Evolutionary conservation across 2,888 invertebrate species (phyloP), one percentile per base, ranked within the genome.

Genomic region (Leucophora obtusa): DNA sequence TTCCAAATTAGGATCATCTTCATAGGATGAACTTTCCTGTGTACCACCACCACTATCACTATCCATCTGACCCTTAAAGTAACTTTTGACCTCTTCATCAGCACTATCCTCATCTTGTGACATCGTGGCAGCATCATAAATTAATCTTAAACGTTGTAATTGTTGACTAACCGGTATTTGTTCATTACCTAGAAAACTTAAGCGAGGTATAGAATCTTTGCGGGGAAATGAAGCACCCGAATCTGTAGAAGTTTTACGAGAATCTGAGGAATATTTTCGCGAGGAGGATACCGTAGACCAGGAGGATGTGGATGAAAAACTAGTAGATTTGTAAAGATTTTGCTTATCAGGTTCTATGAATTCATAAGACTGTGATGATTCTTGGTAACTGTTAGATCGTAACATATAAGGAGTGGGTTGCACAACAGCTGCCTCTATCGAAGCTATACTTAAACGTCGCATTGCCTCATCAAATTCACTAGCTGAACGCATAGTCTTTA

Each of bases 31-130:
- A 74, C 86, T 83, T 47, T 86, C 85, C 63, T 87, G 88, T 0
- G 89, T 89, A 43, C 88, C 87, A 15, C 87, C 88, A 21, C 87
- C 87, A 50, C 87, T 88, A 47, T 88, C 89, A 54, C 87, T 88
- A 6, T 83, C 76, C 62, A 72, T 47, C 24, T 84, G 83, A 53
- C 85, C 86, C 50, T 90, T 90, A 90, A 93, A 92, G 85, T 92
- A 91, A 3, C 91, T 91, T 83, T 93, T 91, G 0, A 93, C 93
- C 86, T 93, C 93, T 85, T 93, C 93, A 84, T 93, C 93, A 5
- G 93, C 92, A 69, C 91, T 91, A 47, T 91, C 92, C 18, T 86
- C 86, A 77, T 91, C 90, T 76, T 92, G 92, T 66, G 92, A 91
- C 43, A 90, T 87, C 3, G 87, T 87, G 7, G 89, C 87, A 6